Percentiles rank a stretch among this genome's conserved stretches.
Evolutionary conservation across 2,113 vertebrate genomes (phyloP).

Genomic region (Zapus hudsonius): DNA sequence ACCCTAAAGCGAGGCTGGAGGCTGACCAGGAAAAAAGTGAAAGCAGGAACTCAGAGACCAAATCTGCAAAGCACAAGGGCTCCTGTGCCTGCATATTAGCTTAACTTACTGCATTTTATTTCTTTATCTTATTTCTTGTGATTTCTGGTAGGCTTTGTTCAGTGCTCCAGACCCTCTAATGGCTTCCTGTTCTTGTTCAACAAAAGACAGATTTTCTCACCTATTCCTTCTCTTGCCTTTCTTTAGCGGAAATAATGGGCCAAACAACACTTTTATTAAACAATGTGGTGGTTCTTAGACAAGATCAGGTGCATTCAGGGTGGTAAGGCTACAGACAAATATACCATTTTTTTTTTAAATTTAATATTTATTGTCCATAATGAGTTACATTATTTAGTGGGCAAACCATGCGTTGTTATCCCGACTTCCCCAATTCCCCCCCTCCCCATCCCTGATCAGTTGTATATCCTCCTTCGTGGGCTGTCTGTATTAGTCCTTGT

Average conservation of each 20-base stretch:
- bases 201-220: slow-evolving; percentile 49
- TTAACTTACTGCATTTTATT: slow-evolving; percentile 35
- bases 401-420: too few relatives aligned
- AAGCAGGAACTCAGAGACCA: background rate
- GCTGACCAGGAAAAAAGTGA: background rate
- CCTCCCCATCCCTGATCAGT: too few relatives aligned
- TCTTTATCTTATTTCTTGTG: slow-evolving; percentile 8
- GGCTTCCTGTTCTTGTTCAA: slow-evolving; percentile 51
- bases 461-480: too few relatives aligned
- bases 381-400: too few relatives aligned
- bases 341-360: slow-evolving; percentile 44
- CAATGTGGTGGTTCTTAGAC: slow-evolving; percentile 32
- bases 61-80: background rate
- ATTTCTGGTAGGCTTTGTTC: slow-evolving; percentile 64
- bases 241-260: slow-evolving; percentile 51
- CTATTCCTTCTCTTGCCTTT: slow-evolving; percentile 47
- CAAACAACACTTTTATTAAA: slow-evolving; percentile 49
- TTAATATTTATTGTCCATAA: too few relatives aligned
- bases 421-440: too few relatives aligned
- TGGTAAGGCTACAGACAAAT: too few relatives aligned
- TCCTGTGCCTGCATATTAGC: slow-evolving; percentile 7
- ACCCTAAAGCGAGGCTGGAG: background rate
- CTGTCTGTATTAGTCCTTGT: too few relatives aligned
- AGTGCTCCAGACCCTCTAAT: slow-evolving; percentile 15
- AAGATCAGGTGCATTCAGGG: too few relatives aligned